Base-by-base conservation (phyloP, 2,113 vertebrate species). In the Chlorocebus sabaeus region DNA sequence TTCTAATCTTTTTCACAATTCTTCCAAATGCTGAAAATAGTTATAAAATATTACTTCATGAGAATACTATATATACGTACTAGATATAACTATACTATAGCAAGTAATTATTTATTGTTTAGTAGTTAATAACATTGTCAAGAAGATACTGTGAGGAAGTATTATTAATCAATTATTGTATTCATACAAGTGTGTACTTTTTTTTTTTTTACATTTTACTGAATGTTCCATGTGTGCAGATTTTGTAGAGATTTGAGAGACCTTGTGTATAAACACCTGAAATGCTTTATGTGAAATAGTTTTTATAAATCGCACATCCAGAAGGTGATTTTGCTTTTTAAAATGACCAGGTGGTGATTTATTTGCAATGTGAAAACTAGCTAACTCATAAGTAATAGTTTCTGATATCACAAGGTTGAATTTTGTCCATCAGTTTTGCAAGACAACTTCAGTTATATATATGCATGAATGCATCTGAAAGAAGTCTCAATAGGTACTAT, bases 11-110 rank as follows among this genome's bases (percentile, higher is more conserved):
- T 81, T 80, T 76, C 82, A 23, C 27, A 78, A 52, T 94, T 76
- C 25, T 96, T 43, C 10, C 12, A 90, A 93, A 82, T 78, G 32
- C 9, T 95, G 52, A 96, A 94, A 93, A 50, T 78, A 85, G 64
- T 84, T 61, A 59, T 82, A 86, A 84, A 38, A 72, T 75, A 43
- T 1, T 82, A 5, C 27, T 13, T 88, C 40, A 93, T 79, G 57
- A 87, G 72, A 90, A 73, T 68, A 23, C 55, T 61, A n/a, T 55
- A 72, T 68, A 64, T 45, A 35, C 32, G 6, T 87, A 75, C 27
- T 76, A 81, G 30, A 75, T 64, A 59, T 59, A 80, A 80, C 27
- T 50, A 25, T 81, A 50, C 43, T 89, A 23, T 61, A 90, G 30
- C n/a, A 76, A 83, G 25, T 57, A 64, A 76, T 90, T 93, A 81